Base-by-base conservation (phyloP, 2,113 vertebrate genomes). In the Prietella phreatophila region DNA sequence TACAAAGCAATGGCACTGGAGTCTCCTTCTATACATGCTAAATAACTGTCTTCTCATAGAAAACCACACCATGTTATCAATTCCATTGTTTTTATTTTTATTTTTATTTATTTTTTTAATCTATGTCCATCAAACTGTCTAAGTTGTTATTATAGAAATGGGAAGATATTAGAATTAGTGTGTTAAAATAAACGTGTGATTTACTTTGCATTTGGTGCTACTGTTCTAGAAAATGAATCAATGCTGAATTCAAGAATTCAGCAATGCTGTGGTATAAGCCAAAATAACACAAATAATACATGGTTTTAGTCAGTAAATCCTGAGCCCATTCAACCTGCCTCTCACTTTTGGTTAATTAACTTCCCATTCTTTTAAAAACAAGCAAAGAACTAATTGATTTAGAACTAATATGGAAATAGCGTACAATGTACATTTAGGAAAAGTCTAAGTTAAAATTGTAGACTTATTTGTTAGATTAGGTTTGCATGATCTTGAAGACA, bases 241-340 rank as follows among this genome's bases (percentile, higher is more conserved):
- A 73, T 73, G 3, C 19, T 73, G 30, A 33, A 69, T 17, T 17
- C 5, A 6, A 69, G 65, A 33, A 30, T 33, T 69, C 14, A 33
- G 33, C 20, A 75, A 47, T 75, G 71, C 71, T 75, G 20, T 22
- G 0, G 36, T 42, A 39, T 22, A 47, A 42, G 25, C 73, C 27
- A 11, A 1, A 47, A 27, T 47, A 76, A 22, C 19, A 75, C 17
- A 56, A 84, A 55, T 50, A 78, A 78, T 76, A 55, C n/a, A 50
- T 27, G 14, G 30, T 33, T 81, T 56, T 17, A 80, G 27, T 56
- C 19, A 30, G 42, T 11, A 55, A 33, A n/a, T 58, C 53, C 60
- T 67, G 61, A 85, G 79, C 86, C 76, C 53, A 81, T 71, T 58
- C 27, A 88, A 86, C 76, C 27, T 83, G 82, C 30, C 71, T 71